These are phyloP conservation scores for Nothura maculosa DNA, from an alignment of 2,797 vertebrate species.

Conservation along the genomic window DNA sequence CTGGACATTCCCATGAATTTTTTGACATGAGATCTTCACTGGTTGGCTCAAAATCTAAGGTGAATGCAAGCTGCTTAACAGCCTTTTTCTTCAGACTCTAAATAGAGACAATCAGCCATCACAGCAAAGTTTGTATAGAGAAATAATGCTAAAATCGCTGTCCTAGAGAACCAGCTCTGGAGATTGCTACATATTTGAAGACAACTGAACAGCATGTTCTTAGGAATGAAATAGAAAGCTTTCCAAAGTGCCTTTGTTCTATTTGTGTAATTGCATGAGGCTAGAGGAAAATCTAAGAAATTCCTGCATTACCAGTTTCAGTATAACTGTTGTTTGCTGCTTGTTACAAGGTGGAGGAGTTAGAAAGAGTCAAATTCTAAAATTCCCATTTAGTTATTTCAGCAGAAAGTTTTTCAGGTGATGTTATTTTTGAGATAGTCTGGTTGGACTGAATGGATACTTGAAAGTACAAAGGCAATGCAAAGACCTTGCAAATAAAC, in stretches of 20 bases:
- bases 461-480: neutral
- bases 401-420: neutral
- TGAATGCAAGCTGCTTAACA: neutral
- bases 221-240: neutral
- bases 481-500: neutral
- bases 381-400: neutral
- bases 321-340: neutral
- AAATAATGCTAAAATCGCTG: neutral
- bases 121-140: neutral
- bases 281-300: constrained; percentile 1
- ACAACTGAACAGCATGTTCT: neutral
- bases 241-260: neutral
- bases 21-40: neutral
- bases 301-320: neutral
- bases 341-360: neutral
- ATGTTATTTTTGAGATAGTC: neutral
- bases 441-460: neutral
- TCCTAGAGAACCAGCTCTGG: neutral
- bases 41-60: neutral
- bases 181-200: neutral
- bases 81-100: neutral
- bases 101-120: neutral
- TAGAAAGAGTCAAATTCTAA: neutral
- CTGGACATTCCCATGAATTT: neutral
- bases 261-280: neutral